Conservation (phyloP, 2,888 invertebrate species). For the Scelioninae gen. 1 region DNA sequence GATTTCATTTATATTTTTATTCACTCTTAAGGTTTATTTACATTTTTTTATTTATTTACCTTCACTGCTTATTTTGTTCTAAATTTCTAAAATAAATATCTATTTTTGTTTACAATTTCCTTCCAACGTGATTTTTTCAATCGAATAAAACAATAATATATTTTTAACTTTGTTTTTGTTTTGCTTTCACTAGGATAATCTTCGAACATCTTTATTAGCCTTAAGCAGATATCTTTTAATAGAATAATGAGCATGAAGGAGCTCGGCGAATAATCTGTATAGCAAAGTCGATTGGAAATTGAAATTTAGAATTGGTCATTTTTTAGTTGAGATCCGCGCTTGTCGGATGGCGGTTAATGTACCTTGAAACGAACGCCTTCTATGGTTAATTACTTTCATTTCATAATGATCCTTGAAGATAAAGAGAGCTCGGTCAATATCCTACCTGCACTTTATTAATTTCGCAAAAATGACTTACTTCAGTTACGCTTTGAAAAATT, state of each 20-base stretch:
- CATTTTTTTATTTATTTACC: no score
- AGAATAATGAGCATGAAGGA: slow-evolving; percentile 5
- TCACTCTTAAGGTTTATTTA: no score
- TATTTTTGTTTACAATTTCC: no score
- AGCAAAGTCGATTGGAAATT: slow-evolving; percentile 18
- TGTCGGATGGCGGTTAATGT: slow-evolving; percentile 35
- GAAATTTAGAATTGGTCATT: slow-evolving; percentile 23
- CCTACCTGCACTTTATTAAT: slow-evolving; percentile 8
- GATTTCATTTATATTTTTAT: no score
- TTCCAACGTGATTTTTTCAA: no score
- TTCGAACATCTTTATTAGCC: no score
- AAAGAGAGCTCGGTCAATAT: slow-evolving; percentile 52
- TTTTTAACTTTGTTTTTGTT: no score
- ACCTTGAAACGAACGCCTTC: slow-evolving; percentile 49
- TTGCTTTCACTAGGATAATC: no score
- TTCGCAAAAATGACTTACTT: slow-evolving; percentile 24
- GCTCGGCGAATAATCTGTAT: slow-evolving; percentile 8
- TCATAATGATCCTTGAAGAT: slow-evolving; percentile 57
- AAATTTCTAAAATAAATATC: no score
- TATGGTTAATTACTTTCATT: slow-evolving; percentile 56
- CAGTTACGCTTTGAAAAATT: slow-evolving; percentile 8
- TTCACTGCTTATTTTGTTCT: no score
- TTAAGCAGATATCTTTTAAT: slow-evolving; percentile 18
- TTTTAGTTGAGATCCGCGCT: slow-evolving; percentile 15
- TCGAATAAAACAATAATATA: no score